Percentiles rank a stretch among this genome's conserved stretches.
Conservation (phyloP, 2,113 vertebrate species). For the Drymodes brunneopygia region DNA sequence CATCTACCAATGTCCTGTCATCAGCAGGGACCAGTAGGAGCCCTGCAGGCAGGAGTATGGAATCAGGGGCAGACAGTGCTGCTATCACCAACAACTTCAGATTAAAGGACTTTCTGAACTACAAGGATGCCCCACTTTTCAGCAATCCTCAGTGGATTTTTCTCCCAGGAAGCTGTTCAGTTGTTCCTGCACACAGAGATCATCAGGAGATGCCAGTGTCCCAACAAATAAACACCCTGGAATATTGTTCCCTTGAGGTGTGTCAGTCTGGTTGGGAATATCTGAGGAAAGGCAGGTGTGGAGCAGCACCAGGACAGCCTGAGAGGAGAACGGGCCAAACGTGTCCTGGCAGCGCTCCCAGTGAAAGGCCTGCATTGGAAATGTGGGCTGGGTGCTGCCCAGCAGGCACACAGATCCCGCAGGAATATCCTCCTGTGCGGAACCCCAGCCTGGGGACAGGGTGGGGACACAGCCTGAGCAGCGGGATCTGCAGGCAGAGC, state of each 20-base stretch:
- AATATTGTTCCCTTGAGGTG: neutral
- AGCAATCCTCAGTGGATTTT: neutral
- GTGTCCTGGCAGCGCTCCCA: rapidly evolving
- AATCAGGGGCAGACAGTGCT: neutral
- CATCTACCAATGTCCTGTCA: neutral
- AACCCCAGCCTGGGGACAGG: no score
- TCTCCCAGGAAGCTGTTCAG: neutral
- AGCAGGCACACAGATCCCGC: no score
- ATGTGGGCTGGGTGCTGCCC: no score
- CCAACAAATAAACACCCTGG: neutral
- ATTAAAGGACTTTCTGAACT: neutral
- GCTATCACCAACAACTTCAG: neutral
- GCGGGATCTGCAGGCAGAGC: no score
- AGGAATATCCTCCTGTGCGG: no score
- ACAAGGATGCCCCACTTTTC: neutral
- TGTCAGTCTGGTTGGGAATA: neutral
- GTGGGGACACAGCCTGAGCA: no score
- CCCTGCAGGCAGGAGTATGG: neutral
- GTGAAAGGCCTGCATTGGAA: no score
- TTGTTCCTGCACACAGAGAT: neutral
- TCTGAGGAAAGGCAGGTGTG: no score
- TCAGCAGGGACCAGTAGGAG: neutral
- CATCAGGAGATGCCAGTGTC: neutral
- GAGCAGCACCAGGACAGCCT: neutral
- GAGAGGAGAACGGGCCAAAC: neutral